A percentile compares a stretch with the other conserved stretches of the same genome.
Conservation (phyloP, 2,888 invertebrate genomes). For the Conus canariensis region DNA sequence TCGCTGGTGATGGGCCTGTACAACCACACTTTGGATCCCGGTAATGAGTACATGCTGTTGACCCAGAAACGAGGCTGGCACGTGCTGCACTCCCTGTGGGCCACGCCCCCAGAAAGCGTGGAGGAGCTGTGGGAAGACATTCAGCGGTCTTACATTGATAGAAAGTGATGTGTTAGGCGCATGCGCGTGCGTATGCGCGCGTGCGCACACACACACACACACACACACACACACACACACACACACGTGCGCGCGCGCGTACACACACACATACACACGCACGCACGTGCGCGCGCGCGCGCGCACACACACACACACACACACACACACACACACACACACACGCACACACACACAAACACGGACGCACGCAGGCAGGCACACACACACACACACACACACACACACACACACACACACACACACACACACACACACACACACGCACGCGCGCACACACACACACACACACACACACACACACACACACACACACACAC, state of each 20-base stretch:
- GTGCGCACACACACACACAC: not conserved
- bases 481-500: no score
- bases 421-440: not conserved
- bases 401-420: slow-evolving; percentile 12
- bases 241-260: not conserved
- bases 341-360: not conserved
- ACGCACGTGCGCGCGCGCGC: not conserved
- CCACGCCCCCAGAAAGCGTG: slow-evolving; percentile 53
- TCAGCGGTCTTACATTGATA: slow-evolving; percentile 9
- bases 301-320: no score
- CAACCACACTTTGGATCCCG: slow-evolving; percentile 86
- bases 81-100: slow-evolving; percentile 65
- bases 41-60: slow-evolving; percentile 88
- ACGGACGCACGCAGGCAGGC: not conserved
- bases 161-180: not conserved
- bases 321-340: no score
- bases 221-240: slow-evolving; percentile 4
- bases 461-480: no score
- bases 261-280: not conserved
- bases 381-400: not conserved
- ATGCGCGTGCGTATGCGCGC: not conserved
- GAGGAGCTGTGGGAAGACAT: slow-evolving; percentile 45
- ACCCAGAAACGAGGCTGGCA: slow-evolving; percentile 80
- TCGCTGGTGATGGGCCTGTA: slow-evolving; percentile 91
- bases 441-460: not conserved